Evolutionary conservation across 1,140 invertebrate species (phyloP).

Genomic region (Dinoponera quadriceps): DNA sequence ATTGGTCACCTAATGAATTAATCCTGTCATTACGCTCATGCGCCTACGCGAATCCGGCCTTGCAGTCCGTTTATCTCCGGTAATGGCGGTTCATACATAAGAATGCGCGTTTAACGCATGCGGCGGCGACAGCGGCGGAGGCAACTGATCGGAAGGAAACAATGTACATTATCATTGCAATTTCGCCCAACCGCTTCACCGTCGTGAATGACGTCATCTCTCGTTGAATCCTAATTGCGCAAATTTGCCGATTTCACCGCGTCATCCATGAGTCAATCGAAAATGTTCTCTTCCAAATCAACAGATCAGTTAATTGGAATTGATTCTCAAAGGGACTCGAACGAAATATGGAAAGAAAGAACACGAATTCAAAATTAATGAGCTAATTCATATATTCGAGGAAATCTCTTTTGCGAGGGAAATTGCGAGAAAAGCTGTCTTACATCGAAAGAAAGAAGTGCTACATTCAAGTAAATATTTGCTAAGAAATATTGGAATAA

Average conservation of each 20-base stretch:
- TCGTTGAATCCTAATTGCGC: background rate
- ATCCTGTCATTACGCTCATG: constrained; percentile 66
- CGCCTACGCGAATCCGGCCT: constrained; percentile 71
- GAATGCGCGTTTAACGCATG: constrained; percentile 56
- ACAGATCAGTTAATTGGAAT: background rate
- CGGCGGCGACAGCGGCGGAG: background rate
- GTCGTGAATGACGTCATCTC: constrained; percentile 25
- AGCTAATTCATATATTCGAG: too few relatives aligned
- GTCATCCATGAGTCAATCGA: background rate
- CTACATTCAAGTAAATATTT: too few relatives aligned
- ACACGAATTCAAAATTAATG: too few relatives aligned
- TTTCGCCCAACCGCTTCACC: constrained; percentile 22
- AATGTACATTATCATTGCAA: constrained; percentile 28
- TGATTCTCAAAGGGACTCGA: too few relatives aligned
- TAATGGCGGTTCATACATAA: constrained; percentile 36
- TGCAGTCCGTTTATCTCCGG: constrained; percentile 65
- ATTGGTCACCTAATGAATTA: constrained; percentile 61
- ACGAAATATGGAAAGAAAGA: too few relatives aligned
- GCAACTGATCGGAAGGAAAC: constrained; percentile 8
- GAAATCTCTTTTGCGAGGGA: too few relatives aligned
- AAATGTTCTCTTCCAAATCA: background rate
- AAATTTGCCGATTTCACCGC: background rate
- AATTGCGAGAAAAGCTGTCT: too few relatives aligned
- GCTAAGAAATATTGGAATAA: too few relatives aligned
- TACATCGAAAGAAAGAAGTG: too few relatives aligned